Percentiles rank a stretch among this genome's conserved stretches.
These are phyloP conservation scores for Timema cristinae DNA, from an alignment of 2,888 invertebrate genomes.

Conservation along the genomic window DNA sequence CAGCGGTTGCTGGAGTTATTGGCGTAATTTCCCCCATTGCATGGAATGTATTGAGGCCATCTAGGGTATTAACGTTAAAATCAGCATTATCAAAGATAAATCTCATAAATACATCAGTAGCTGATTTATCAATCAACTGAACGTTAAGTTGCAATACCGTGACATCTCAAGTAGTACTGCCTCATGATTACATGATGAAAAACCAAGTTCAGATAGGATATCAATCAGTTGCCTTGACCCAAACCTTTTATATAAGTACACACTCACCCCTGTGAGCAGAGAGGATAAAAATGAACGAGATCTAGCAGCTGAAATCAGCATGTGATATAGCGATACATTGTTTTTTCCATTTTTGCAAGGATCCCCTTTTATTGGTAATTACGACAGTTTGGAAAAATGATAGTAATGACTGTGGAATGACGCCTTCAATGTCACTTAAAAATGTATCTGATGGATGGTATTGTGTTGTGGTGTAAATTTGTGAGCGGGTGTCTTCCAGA, in stretches of 20 bases:
- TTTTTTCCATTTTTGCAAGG: conserved; percentile 4
- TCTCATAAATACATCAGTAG: neutral
- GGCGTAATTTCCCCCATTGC: neutral
- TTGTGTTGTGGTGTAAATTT: neutral
- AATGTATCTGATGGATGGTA: neutral
- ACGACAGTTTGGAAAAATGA: neutral
- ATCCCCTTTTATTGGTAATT: neutral
- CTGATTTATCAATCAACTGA: neutral
- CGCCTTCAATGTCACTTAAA: neutral
- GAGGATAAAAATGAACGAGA: neutral
- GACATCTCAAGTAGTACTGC: conserved; percentile 3
- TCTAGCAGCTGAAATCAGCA: neutral
- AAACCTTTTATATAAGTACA: conserved; percentile 5
- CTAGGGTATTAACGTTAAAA: conserved; percentile 5
- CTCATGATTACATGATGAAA: neutral
- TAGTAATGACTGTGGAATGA: neutral
- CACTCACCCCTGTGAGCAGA: conserved; percentile 1
- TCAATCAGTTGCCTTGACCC: neutral
- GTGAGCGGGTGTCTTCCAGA: neutral
- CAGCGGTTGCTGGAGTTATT: neutral
- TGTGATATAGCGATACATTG: neutral
- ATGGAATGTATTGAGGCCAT: neutral
- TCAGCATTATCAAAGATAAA: neutral
- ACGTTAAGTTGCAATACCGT: neutral
- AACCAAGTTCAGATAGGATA: neutral